Conservation (phyloP, 2,797 vertebrate species). For the Clarias pachynema region DNA sequence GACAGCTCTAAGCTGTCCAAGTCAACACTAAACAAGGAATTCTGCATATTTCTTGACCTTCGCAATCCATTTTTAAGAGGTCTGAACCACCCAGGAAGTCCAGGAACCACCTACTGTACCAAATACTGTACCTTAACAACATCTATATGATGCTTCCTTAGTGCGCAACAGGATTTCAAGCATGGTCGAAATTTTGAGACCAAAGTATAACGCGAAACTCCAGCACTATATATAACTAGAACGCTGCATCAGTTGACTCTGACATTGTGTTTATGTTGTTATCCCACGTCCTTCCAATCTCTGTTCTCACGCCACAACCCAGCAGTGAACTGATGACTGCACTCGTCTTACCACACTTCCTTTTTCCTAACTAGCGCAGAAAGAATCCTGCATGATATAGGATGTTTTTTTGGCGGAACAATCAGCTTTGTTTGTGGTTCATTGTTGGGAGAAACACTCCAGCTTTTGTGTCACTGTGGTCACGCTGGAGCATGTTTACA, state of each 20-base stretch:
- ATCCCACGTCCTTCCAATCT: slow-evolving; percentile 9
- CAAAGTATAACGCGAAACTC: background rate
- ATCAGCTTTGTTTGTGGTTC: slow-evolving; percentile 31
- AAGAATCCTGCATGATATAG: background rate
- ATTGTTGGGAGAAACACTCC: background rate
- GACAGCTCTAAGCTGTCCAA: too few species aligned
- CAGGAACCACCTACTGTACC: too few species aligned
- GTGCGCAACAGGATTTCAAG: too few species aligned
- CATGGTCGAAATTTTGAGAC: background rate
- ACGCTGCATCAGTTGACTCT: background rate
- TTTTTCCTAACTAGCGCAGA: slow-evolving; percentile 18
- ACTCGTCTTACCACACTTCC: slow-evolving; percentile 7
- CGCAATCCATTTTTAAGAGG: too few species aligned
- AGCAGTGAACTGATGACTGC: background rate
- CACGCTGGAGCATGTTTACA: background rate
- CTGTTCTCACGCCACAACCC: background rate
- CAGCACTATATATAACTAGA: too few species aligned
- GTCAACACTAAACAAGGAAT: too few species aligned
- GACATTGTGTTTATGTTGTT: background rate
- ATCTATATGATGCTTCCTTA: too few species aligned
- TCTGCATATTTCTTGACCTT: too few species aligned
- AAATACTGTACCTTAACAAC: too few species aligned
- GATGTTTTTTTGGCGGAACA: slow-evolving; percentile 7
- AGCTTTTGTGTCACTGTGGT: slow-evolving; percentile 7
- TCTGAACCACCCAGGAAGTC: too few species aligned